phyloP scores from a whole-genome alignment of 2,888 invertebrate species.

The Tuta absoluta region DNA sequence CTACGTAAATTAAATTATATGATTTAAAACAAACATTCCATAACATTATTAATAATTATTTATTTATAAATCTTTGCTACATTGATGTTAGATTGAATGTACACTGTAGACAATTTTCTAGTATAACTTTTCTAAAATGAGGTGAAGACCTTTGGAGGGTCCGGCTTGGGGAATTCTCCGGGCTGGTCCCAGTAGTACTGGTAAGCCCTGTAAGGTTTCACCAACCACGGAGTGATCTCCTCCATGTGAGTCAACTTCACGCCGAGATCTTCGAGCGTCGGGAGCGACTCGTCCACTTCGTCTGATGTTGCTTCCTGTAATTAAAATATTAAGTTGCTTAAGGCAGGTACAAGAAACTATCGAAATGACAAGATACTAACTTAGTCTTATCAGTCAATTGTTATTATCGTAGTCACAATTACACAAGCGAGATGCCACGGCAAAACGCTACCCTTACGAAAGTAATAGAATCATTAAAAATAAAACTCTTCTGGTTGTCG shows the following conservation, averaged over 20 bases:
- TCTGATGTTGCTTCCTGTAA: constrained; percentile 89
- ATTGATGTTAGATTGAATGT: constrained; percentile 5
- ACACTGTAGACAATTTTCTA: constrained; percentile 4
- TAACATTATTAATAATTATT: constrained; percentile 10
- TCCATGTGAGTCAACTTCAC: constrained; percentile 89
- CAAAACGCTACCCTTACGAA: no score
- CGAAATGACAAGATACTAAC: no score
- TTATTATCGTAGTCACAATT: no score
- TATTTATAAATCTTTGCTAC: constrained; percentile 8
- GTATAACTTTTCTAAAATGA: neutral
- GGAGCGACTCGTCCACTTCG: constrained; percentile 59
- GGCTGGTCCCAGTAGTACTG: constrained; percentile 87
- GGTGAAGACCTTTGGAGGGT: constrained; percentile 73
- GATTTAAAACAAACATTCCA: neutral
- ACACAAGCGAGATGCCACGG: no score
- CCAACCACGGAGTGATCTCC: constrained; percentile 90
- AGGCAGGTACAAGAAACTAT: neutral
- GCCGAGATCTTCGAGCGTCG: constrained; percentile 94
- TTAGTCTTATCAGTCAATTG: no score
- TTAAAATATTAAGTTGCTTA: neutral
- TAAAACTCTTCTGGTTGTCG: no score
- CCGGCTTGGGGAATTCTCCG: constrained; percentile 87
- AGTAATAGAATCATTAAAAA: no score
- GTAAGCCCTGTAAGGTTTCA: constrained; percentile 85
- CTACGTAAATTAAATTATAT: no score